Percentiles rank a stretch among this genome's conserved stretches.
Evolutionary conservation across 2,888 invertebrate genomes (phyloP).

Genomic region (Chouioia cunea): DNA sequence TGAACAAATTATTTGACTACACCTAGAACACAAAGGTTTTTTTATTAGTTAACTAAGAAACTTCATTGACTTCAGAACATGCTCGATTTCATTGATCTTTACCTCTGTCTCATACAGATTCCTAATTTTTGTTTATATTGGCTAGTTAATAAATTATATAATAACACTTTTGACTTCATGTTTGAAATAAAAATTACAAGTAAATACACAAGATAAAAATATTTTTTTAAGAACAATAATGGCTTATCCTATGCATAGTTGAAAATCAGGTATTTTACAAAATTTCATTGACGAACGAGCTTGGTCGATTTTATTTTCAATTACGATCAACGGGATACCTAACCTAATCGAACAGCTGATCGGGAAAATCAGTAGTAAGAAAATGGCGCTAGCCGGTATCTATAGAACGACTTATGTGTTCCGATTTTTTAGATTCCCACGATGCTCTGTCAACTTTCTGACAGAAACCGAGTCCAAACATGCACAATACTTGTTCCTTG

Average conservation of each 20-base stretch:
- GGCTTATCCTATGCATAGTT: no score
- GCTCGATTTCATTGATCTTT: background rate
- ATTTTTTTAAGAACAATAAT: no score
- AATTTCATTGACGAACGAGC: no score
- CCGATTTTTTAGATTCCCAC: constrained; percentile 9
- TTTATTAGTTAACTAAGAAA: background rate
- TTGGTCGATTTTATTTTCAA: no score
- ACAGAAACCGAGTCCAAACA: constrained; percentile 10
- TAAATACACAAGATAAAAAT: background rate
- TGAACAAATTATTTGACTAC: background rate
- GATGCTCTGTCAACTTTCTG: constrained; percentile 9
- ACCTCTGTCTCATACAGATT: constrained; percentile 25
- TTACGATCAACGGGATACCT: no score
- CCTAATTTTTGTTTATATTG: constrained; percentile 8
- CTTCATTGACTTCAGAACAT: background rate
- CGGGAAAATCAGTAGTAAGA: background rate
- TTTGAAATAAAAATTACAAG: background rate
- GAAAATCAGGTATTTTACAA: no score
- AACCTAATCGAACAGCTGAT: no score
- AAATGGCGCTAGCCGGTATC: constrained; percentile 29
- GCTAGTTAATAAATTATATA: constrained; percentile 22
- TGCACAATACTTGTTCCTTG: background rate
- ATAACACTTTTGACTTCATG: constrained; percentile 26
- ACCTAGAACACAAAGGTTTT: constrained; percentile 30
- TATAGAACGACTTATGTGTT: background rate